phyloP scores from a whole-genome alignment of 2,888 invertebrate species.

The Glyphotaelius pellucidus region DNA sequence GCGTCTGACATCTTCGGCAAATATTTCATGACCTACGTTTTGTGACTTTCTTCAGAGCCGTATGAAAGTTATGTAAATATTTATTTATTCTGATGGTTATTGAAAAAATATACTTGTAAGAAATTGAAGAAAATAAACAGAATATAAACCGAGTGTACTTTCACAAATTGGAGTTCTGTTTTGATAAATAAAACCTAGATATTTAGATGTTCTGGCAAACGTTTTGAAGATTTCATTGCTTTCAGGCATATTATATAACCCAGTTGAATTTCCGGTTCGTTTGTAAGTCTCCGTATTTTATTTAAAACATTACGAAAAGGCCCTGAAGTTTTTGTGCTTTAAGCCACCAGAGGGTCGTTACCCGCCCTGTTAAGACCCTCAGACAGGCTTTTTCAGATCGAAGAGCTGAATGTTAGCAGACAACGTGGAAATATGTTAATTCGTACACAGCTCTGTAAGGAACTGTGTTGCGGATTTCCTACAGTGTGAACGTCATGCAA shows the following conservation, averaged over 20 bases:
- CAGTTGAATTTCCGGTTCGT: not conserved
- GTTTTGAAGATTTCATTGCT: not conserved
- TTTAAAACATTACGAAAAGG: not conserved
- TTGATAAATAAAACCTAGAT: not conserved
- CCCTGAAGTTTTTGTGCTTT: not conserved
- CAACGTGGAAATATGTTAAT: conserved; percentile 27
- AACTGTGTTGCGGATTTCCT: not conserved
- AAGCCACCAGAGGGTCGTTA: not conserved
- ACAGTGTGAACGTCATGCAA: not conserved
- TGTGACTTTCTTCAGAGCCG: not conserved
- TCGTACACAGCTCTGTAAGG: not conserved
- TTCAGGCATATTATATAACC: not conserved
- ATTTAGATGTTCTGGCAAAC: not conserved
- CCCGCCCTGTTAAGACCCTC: not conserved
- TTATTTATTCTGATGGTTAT: not conserved
- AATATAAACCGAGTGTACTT: not conserved
- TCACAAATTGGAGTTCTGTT: conserved; percentile 2
- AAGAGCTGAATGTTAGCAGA: not conserved
- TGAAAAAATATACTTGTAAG: not conserved
- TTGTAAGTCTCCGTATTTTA: not conserved
- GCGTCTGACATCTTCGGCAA: not conserved
- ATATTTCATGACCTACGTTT: not conserved
- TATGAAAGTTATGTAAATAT: not conserved
- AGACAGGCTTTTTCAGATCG: not conserved
- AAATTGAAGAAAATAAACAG: not conserved